Base-by-base conservation (phyloP, 2,797 vertebrate genomes). In the Falco biarmicus region DNA sequence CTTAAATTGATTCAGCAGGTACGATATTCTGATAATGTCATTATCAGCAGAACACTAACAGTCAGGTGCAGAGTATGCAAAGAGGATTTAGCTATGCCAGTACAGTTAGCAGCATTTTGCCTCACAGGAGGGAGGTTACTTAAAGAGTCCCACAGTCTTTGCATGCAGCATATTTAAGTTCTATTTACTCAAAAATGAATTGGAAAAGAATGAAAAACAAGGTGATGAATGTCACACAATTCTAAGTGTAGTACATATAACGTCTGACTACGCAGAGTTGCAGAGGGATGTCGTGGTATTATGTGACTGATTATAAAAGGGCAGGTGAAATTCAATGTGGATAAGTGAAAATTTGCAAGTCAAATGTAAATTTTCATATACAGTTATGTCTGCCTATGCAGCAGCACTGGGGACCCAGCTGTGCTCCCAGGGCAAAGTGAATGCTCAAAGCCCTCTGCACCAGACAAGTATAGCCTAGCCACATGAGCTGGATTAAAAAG, bases 401-500 rank as follows among this genome's bases (percentile, higher is more conserved):
- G 60, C 69, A 81, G 53, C 24, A 19, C 21, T 0, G 2, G 11
- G 24, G 21, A 76, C n/a, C 50, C 21, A 66, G 53, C 53, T 64
- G 16, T 70, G 50, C 50, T 89, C 76, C 47, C 47, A 16, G 41
- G 25, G 14, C 45, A 22, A 74, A 65, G 34, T 12, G 41, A 73
- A 78, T 11, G 26, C 34, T 60, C 41, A 78, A 54, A 74, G n/a
- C 34, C 37, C 18, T 34, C 39, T 68, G 37, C 54, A 47, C 3
- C 39, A 81, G 53, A 3, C 22, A 75, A 41, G 47, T 7, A 37
- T 11, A 48, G 31, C 39, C 34, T 68, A 21, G 39, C 43, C 34
- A 48, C 31, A 19, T 0, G 0, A 47, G 29, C 21, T 41, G 50
- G 10, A 54, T 68, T 32, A 29, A 82, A 57, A 57, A 43, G 34